phyloP scores from a whole-genome alignment of 2,113 vertebrate genomes.

The Antechinus stuartii region DNA sequence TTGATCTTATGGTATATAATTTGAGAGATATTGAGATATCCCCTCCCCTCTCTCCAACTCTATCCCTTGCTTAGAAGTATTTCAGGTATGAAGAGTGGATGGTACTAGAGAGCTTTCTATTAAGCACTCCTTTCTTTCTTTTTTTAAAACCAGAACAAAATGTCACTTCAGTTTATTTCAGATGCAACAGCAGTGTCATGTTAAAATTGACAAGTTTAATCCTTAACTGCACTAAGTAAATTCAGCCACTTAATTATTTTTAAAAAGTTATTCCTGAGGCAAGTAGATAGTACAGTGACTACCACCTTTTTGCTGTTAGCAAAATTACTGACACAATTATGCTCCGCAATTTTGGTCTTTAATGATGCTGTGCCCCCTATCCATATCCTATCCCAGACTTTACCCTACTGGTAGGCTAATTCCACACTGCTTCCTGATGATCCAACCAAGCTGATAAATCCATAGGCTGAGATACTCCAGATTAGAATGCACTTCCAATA shows the following conservation, averaged over 20 bases:
- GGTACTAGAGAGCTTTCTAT: not conserved
- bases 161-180: too few species aligned
- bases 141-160: too few species aligned
- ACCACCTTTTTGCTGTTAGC: not conserved
- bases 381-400: not conserved
- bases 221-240: too few species aligned
- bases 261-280: too few species aligned
- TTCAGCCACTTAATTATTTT: too few species aligned
- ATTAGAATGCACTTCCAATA: not conserved
- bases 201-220: too few species aligned
- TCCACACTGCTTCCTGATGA: not conserved
- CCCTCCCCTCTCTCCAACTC: too few species aligned
- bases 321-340: not conserved
- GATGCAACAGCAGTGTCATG: too few species aligned
- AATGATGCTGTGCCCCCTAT: too few species aligned
- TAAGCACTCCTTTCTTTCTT: not conserved
- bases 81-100: not conserved
- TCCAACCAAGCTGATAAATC: not conserved
- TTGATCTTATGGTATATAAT: not conserved
- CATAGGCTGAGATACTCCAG: not conserved
- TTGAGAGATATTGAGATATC: not conserved
- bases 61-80: not conserved
- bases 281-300: too few species aligned
- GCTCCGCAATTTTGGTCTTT: not conserved
- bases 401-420: not conserved